These are phyloP conservation scores for Nymphalis polychloros DNA, from an alignment of 2,888 invertebrate species.

Conservation along the genomic window DNA sequence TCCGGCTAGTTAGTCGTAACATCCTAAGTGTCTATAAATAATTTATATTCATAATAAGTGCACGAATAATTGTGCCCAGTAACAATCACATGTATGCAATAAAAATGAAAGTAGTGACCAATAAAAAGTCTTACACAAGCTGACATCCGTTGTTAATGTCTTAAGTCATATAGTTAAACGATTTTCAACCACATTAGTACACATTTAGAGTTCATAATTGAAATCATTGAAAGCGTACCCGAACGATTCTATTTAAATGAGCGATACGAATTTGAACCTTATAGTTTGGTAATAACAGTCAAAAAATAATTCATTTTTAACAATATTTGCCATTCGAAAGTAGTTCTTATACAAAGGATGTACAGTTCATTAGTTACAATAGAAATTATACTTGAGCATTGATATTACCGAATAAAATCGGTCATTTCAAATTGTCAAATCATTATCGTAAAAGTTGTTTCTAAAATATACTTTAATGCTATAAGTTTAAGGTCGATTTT, in stretches of 20 bases:
- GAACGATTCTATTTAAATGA: neutral
- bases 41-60: neutral
- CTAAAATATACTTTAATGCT: neutral
- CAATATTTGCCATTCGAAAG: neutral
- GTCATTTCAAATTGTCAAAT: slow-evolving; percentile 13
- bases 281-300: neutral
- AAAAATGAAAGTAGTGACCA: slow-evolving; percentile 43
- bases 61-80: neutral
- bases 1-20: too few relatives aligned
- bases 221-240: neutral
- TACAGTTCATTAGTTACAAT: slow-evolving; percentile 22
- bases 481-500: neutral
- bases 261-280: slow-evolving; percentile 14
- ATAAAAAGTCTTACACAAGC: slow-evolving; percentile 41
- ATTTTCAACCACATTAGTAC: neutral
- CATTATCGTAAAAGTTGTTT: neutral
- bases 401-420: slow-evolving; percentile 1
- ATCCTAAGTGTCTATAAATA: too few relatives aligned
- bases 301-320: neutral
- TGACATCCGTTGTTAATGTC: slow-evolving; percentile 19
- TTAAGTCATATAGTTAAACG: neutral
- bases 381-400: slow-evolving; percentile 10
- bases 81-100: slow-evolving; percentile 26
- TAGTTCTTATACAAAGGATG: slow-evolving; percentile 14
- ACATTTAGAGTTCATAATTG: neutral